These are phyloP conservation scores for Acrocyrtus sp. DNA, from an alignment of 2,888 invertebrate genomes.

Conservation along the genomic window DNA sequence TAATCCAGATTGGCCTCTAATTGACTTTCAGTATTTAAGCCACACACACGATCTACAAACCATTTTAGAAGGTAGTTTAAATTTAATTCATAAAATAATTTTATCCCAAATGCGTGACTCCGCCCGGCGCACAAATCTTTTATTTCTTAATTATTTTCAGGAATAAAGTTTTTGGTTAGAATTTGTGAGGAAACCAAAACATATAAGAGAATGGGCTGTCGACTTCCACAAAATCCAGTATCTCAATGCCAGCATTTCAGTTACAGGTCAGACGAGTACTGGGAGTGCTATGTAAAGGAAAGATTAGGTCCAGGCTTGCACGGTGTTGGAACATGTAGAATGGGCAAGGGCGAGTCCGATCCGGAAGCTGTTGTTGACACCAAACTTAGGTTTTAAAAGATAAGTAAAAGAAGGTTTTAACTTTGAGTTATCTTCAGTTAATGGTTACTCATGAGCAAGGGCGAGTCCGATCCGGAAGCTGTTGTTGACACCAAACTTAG, in stretches of 20 bases:
- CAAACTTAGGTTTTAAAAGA: background rate
- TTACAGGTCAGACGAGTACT: slow-evolving; percentile 15
- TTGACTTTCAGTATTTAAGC: slow-evolving; percentile 9
- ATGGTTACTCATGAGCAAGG: too few species aligned
- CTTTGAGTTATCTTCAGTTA: too few species aligned
- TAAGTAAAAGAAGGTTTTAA: too few species aligned
- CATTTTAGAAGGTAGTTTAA: background rate
- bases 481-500: slow-evolving; percentile 1
- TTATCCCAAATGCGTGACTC: too few species aligned
- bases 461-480: background rate
- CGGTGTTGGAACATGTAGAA: slow-evolving; percentile 13
- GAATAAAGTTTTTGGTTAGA: background rate
- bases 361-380: background rate
- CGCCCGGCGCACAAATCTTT: background rate
- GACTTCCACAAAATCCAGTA: background rate
- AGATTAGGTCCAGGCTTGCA: background rate
- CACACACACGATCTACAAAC: slow-evolving; percentile 5
- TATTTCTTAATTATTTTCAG: background rate
- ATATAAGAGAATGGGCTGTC: background rate
- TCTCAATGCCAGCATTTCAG: background rate
- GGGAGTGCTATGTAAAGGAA: slow-evolving; percentile 3
- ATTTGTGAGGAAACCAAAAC: slow-evolving; percentile 6
- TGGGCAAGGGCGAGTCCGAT: slow-evolving; percentile 7
- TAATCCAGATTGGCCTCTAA: background rate
- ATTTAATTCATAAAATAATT: too few species aligned